Evolutionary conservation across 2,113 vertebrate species (phyloP).

Genomic region (Pseudorasbora parva): DNA sequence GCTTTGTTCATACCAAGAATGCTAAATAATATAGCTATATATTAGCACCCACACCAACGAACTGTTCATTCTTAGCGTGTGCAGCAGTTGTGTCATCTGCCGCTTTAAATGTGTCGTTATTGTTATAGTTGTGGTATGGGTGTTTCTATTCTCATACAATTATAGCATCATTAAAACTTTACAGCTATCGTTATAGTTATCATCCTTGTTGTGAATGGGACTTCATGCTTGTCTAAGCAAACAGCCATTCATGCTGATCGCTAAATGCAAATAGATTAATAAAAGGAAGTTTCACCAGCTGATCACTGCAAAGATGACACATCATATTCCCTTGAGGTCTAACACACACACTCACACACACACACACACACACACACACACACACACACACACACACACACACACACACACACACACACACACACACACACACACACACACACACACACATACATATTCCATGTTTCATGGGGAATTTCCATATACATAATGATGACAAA

Average conservation of each 20-base stretch:
- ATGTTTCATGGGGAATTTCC: no score
- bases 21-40: no score
- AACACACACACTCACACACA: slow-evolving; percentile 20
- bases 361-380: background rate
- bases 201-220: background rate
- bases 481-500: no score
- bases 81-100: no score
- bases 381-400: slow-evolving; percentile 3
- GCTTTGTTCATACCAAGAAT: no score
- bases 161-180: background rate
- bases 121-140: no score
- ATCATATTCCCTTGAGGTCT: slow-evolving; percentile 21
- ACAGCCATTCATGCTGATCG: background rate
- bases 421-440: background rate
- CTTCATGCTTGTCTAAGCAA: background rate
- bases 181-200: background rate
- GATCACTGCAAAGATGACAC: slow-evolving; percentile 7
- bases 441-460: no score
- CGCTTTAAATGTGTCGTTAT: no score
- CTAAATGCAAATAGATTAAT: background rate
- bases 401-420: slow-evolving; percentile 18
- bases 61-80: no score
- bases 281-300: background rate
- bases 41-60: no score
- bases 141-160: background rate